A percentile compares a stretch with the other conserved stretches of the same genome.
Evolutionary conservation across 2,888 invertebrate genomes (phyloP).

Genomic region (Lithophane socia): DNA sequence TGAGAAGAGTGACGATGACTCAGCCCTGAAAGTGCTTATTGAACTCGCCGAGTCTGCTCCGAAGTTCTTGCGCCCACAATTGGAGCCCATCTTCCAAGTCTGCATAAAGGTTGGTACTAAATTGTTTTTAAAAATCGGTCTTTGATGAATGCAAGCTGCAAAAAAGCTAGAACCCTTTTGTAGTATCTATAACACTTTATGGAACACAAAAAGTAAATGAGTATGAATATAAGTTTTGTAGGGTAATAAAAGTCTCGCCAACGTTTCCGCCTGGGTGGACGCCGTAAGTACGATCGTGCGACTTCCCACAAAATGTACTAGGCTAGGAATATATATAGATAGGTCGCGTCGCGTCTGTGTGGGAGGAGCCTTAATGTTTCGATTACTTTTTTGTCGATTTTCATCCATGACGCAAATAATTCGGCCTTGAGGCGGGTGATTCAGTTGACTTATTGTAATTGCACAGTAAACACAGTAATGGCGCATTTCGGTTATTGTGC

Average conservation of each 20-base stretch:
- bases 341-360: conserved; percentile 19
- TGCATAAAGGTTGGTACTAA: conserved; percentile 71
- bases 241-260: not conserved
- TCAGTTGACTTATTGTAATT: conserved; percentile 45
- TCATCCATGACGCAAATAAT: conserved; percentile 32
- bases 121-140: not conserved
- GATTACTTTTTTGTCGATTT: conserved; percentile 29
- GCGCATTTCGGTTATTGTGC: conserved; percentile 22
- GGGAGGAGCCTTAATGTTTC: conserved; percentile 28
- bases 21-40: conserved; percentile 97
- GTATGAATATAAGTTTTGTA: not conserved
- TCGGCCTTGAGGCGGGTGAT: conserved; percentile 42
- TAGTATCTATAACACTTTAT: not conserved
- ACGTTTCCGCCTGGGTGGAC: not conserved
- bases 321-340: conserved; percentile 27
- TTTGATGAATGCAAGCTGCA: not conserved
- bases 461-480: not conserved
- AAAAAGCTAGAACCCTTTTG: not conserved
- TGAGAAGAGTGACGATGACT: conserved; percentile 96
- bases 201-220: not conserved
- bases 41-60: conserved; percentile 98
- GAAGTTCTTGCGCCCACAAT: conserved; percentile 96
- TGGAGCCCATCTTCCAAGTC: conserved; percentile 93
- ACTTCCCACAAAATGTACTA: conserved; percentile 21
- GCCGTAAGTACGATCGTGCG: not conserved